Conservation (phyloP, 2,797 vertebrate species). For the Gymnoscopelus braueri region DNA sequence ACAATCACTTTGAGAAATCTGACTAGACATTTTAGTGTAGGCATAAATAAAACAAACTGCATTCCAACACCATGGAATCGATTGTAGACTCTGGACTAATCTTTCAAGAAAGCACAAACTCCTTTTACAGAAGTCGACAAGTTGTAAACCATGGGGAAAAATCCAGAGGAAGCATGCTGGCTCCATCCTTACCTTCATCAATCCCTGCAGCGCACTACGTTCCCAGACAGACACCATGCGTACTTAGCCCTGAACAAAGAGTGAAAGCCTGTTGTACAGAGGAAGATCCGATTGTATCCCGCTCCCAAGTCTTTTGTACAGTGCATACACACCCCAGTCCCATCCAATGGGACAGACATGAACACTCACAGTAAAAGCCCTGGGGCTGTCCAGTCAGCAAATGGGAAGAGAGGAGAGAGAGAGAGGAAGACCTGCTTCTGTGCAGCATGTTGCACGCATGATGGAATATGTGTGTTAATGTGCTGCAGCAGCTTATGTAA, state of each 20-base stretch:
- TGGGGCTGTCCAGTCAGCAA: constrained; percentile 53
- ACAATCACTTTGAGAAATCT: too few relatives aligned
- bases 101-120: neutral
- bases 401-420: constrained; percentile 9
- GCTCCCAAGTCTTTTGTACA: constrained; percentile 50
- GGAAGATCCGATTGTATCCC: constrained; percentile 48
- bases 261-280: constrained; percentile 29
- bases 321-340: constrained; percentile 21
- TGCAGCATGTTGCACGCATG: constrained; percentile 63
- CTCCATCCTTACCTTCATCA: constrained; percentile 34
- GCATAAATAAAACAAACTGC: too few relatives aligned
- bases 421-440: constrained; percentile 32
- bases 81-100: neutral
- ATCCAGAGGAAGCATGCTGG: constrained; percentile 10
- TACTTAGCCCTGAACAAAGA: constrained; percentile 44
- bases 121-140: constrained; percentile 5
- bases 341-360: constrained; percentile 24
- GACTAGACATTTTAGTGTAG: too few relatives aligned
- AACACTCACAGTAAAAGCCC: constrained; percentile 39
- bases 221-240: constrained; percentile 18
- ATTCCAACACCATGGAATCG: too few relatives aligned
- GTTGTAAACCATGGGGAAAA: constrained; percentile 8
- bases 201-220: constrained; percentile 22
- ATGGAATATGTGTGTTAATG: constrained; percentile 71
- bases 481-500: constrained; percentile 74